Evolutionary conservation across 37 sponge, comb jelly and placozoan species (phyloP).

Genomic region (Ephydatia muelleri): DNA sequence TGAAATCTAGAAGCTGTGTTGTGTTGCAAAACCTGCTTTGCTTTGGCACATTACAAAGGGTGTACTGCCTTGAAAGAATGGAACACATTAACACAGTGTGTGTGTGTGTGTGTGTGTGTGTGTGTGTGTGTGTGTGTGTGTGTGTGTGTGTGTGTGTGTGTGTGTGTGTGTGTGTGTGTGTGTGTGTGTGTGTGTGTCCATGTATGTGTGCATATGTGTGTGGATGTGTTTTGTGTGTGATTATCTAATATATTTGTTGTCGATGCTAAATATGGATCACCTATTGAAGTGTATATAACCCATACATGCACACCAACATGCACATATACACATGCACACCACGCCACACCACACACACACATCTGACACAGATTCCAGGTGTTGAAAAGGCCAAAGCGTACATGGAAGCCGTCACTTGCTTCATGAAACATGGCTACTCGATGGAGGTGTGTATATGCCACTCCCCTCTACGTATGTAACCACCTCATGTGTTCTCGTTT

Average conservation of each 20-base stretch:
- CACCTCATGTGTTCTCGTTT: not conserved
- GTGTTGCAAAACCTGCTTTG: no score
- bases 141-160: not conserved
- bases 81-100: no score
- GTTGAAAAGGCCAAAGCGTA: constrained; percentile 52
- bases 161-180: not conserved
- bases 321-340: constrained; percentile 6
- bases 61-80: no score
- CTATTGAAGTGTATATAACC: not conserved
- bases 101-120: not conserved
- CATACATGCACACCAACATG: not conserved
- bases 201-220: not conserved
- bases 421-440: constrained; percentile 61
- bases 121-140: not conserved
- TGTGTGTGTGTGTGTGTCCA: not conserved
- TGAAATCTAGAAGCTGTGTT: no score
- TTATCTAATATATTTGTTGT: no score
- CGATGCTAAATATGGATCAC: no score
- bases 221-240: no score
- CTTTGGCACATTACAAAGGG: no score
- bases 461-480: not conserved
- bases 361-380: constrained; percentile 23
- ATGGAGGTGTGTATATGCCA: constrained; percentile 37
- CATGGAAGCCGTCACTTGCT: constrained; percentile 59
- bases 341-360: not conserved